Evolutionary conservation across 1,140 invertebrate genomes (phyloP), one percentile per base, ranked within the genome.

Genomic region (Cotesia vestalis): DNA sequence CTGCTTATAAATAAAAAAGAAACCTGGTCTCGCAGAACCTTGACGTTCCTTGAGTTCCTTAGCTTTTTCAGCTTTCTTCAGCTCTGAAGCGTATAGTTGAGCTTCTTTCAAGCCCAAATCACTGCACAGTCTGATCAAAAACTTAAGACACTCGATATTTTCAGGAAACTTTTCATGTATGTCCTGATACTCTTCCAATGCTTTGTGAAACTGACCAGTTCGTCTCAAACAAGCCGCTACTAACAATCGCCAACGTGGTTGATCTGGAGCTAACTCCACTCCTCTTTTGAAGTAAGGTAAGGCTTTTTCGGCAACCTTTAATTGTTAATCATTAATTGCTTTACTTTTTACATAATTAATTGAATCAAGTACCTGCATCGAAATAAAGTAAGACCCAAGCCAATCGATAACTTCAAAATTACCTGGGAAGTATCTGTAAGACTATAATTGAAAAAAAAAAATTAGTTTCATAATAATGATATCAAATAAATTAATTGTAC

Each of bases 341-440:
- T 35, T 11, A 62, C 12, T 62, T 62, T 62, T 12, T 20, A 34
- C 11, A 62, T 11, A 27, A 27, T 40, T 20, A 66, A 70, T 5
- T 57, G 2, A 52, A 8, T 34, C n/a, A 72, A 66, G 38, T 79
- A 94, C 91, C 87, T 96, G 94, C 78, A 96, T 91, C 78, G 96
- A 94, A 69, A 97, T 93, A 79, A 95, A 96, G 83, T 98, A 97
- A 0, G 94, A 94, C 57, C 94, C 95, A 35, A 98, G 88, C 91
- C 96, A 98, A 81, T 96, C 94, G 71, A 98, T 94, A 0, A 96
- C 95, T 69, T 92, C 91, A 59, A 97, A 91, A 86, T 95, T 95
- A 51, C 94, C 94, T 63, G 97, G 96, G 84, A 94, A 96, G 81
- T 94, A 94, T 77, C 95, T 91, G 84, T 94, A 96, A 4, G 95